Conservation (phyloP, 2,888 invertebrate genomes). For the Phymatocera aterrima region DNA sequence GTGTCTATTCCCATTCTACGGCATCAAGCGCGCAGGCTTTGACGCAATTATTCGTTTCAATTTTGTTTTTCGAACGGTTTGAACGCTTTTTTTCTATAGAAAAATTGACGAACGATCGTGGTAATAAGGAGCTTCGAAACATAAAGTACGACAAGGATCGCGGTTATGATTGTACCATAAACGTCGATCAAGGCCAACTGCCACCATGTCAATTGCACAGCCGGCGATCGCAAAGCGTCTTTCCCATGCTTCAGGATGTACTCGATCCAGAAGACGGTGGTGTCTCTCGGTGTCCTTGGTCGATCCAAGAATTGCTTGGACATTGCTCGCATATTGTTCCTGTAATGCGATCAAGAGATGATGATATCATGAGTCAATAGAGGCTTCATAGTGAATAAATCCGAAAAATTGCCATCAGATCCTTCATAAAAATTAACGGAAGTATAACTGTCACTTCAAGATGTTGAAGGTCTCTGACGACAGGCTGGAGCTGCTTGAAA, state of each 20-base stretch:
- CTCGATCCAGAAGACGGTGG: constrained; percentile 64
- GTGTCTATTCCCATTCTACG: too few species aligned
- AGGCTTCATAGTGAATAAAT: too few species aligned
- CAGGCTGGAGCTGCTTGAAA: too few species aligned
- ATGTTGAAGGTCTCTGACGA: too few species aligned
- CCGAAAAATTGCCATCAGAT: too few species aligned
- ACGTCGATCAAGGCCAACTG: constrained; percentile 61
- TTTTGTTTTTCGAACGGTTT: background rate
- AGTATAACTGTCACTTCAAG: too few species aligned
- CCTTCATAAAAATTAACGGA: too few species aligned
- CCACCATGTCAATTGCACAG: constrained; percentile 60
- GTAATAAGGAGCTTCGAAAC: background rate
- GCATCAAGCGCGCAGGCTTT: too few species aligned
- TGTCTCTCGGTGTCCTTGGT: constrained; percentile 60
- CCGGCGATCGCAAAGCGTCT: constrained; percentile 58
- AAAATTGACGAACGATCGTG: background rate
- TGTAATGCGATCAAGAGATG: background rate
- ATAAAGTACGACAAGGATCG: background rate
- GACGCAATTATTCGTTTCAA: too few species aligned
- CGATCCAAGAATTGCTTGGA: constrained; percentile 62
- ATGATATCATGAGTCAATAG: too few species aligned
- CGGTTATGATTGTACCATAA: constrained; percentile 42
- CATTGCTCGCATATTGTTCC: constrained; percentile 47
- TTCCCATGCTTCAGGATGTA: constrained; percentile 64
- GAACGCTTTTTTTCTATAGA: background rate